These are phyloP conservation scores for Nanorana parkeri DNA, from an alignment of 2,113 vertebrate genomes.

Conservation along the genomic window DNA sequence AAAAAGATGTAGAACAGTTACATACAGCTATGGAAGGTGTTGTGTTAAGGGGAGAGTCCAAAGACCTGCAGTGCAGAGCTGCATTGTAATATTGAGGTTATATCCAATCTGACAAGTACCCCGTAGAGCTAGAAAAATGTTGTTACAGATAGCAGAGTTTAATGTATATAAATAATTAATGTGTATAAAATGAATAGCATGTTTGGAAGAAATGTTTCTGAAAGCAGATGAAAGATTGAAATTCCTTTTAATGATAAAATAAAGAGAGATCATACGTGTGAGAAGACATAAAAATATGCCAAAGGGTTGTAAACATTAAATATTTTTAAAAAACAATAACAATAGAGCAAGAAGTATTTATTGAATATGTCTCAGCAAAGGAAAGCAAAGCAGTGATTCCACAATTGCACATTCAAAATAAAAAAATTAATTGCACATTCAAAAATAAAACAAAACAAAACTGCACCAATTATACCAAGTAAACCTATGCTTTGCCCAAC, in stretches of 20 bases:
- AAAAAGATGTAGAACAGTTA: background rate
- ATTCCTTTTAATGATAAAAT: background rate
- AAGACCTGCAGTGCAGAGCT: background rate
- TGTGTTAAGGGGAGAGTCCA: background rate
- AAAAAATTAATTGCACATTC: no score
- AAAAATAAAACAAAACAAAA: no score
- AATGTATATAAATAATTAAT: conserved; percentile 11
- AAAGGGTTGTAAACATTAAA: background rate
- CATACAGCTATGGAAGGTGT: background rate
- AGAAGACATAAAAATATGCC: background rate
- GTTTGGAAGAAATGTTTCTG: conserved; percentile 1
- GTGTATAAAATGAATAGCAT: conserved; percentile 1
- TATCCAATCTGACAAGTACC: background rate
- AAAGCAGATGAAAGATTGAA: background rate
- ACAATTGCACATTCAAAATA: background rate
- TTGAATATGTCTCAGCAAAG: background rate
- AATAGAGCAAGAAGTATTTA: background rate
- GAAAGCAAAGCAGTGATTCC: background rate
- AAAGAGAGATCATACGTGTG: background rate
- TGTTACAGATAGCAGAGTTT: conserved; percentile 10
- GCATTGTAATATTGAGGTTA: background rate
- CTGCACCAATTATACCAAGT: no score
- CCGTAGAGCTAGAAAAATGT: background rate
- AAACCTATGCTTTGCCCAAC: no score
- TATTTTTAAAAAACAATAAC: background rate